Conservation (phyloP, 2,113 vertebrate genomes). For the Cepphus grylle region DNA sequence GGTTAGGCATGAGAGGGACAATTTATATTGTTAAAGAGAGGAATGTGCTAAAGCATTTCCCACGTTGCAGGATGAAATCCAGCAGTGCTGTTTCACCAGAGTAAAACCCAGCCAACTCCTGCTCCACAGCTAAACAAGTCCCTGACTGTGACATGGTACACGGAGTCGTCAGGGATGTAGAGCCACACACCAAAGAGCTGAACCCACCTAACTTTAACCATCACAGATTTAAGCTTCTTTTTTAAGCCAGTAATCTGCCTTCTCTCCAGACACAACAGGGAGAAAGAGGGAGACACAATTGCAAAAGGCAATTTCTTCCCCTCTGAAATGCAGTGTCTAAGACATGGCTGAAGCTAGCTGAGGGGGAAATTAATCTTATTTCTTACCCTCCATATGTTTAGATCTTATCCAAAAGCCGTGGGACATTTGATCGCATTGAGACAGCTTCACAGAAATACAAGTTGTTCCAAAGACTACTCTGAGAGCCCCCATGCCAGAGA, state of each 20-base stretch:
- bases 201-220: background rate
- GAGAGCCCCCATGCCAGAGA: background rate
- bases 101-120: background rate
- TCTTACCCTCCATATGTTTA: background rate
- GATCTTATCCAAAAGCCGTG: background rate
- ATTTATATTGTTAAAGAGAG: background rate
- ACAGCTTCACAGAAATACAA: background rate
- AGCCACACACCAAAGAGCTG: background rate
- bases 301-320: background rate
- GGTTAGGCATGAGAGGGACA: background rate
- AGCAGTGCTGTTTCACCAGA: background rate
- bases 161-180: background rate
- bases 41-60: conserved; percentile 18
- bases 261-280: background rate
- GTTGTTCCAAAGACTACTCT: background rate
- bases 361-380: background rate
- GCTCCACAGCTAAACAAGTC: background rate
- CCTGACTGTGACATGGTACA: background rate
- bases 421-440: background rate
- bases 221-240: background rate
- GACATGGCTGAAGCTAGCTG: background rate
- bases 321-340: background rate
- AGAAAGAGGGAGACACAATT: background rate
- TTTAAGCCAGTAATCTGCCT: background rate
- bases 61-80: background rate